phyloP scores from a whole-genome alignment of 2,113 vertebrate genomes.

The Peromyscus maniculatus region DNA sequence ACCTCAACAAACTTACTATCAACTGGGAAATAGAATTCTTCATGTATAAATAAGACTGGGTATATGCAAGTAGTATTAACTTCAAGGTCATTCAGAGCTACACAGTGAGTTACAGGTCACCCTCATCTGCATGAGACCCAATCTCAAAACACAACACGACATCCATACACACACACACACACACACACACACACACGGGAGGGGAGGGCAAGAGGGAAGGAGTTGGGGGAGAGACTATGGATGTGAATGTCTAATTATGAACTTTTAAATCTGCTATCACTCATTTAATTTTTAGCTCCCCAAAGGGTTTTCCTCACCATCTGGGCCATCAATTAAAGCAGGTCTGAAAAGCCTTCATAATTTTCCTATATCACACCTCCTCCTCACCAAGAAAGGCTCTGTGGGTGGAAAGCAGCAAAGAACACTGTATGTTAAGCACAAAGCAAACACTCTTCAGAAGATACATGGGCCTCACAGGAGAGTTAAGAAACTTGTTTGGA shows the following conservation, averaged over 20 bases:
- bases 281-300: conserved; percentile 41
- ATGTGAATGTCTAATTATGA: not conserved
- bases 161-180: not conserved
- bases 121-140: not conserved
- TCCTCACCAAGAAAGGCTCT: conserved; percentile 45
- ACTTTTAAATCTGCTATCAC: conserved; percentile 34
- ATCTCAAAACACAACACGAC: not conserved
- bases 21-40: not conserved
- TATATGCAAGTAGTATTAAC: not conserved
- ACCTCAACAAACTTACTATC: not conserved
- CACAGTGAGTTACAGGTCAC: not conserved
- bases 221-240: too few species aligned
- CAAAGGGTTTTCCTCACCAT: conserved; percentile 66
- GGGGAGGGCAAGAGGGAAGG: not conserved
- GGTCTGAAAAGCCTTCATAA: conserved; percentile 54
- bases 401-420: conserved; percentile 49
- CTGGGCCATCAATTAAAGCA: conserved; percentile 43
- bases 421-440: conserved; percentile 36
- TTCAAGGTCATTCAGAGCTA: not conserved
- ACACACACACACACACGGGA: not conserved
- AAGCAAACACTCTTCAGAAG: conserved; percentile 12
- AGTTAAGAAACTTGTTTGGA: conserved; percentile 15
- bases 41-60: not conserved
- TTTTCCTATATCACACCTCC: conserved; percentile 58
- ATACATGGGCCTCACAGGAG: not conserved